Conservation (phyloP, 2,797 vertebrate genomes). For the Florisuga fusca region DNA sequence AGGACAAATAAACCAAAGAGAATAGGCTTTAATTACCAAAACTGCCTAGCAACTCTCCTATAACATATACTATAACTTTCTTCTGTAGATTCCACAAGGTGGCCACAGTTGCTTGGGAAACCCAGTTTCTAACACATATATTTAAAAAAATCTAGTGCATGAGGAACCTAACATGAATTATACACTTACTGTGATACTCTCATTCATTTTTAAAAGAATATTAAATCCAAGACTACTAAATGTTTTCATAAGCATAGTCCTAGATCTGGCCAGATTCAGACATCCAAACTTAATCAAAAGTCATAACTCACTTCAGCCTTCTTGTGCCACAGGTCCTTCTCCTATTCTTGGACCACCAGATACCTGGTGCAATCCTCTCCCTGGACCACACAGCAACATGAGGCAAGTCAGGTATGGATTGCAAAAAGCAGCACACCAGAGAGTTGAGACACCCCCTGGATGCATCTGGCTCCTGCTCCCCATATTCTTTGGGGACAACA, state of each 20-base stretch:
- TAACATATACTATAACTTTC: neutral
- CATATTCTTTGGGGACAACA: too few species aligned
- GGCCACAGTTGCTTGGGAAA: conserved; percentile 30
- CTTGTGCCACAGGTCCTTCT: too few species aligned
- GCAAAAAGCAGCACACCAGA: too few species aligned
- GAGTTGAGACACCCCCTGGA: too few species aligned
- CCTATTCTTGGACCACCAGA: too few species aligned
- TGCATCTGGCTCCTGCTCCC: too few species aligned
- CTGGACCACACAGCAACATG: too few species aligned
- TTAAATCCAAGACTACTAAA: neutral
- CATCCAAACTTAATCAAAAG: neutral
- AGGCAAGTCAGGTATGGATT: too few species aligned
- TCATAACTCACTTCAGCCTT: neutral
- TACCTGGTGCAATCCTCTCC: too few species aligned
- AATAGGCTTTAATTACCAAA: neutral
- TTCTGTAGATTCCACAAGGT: conserved; percentile 45
- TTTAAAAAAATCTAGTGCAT: neutral
- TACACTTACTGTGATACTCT: neutral
- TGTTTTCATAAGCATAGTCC: neutral
- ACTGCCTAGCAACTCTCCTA: neutral
- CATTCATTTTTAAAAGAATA: neutral
- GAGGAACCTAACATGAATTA: neutral
- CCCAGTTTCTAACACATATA: neutral
- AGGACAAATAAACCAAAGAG: neutral
- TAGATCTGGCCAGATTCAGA: neutral